Percentiles rank a stretch among this genome's conserved stretches.
Evolutionary conservation across 2,797 vertebrate species (phyloP).

Genomic region (Sorex maritimensis): DNA sequence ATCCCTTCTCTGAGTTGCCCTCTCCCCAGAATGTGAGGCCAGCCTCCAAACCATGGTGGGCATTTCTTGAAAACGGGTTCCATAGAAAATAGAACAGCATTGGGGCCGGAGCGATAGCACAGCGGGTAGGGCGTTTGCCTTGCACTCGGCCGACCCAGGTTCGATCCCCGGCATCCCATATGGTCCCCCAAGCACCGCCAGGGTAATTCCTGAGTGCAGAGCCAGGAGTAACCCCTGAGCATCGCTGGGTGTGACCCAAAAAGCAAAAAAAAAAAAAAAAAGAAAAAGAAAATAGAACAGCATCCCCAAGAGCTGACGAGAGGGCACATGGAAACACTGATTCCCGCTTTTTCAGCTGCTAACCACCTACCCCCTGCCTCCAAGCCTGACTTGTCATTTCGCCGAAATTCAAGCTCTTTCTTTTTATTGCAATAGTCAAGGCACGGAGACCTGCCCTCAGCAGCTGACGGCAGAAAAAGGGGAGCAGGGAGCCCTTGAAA

Average conservation of each 20-base stretch:
- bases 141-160: too few species aligned
- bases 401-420: not conserved
- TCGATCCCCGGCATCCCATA: too few species aligned
- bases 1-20: too few species aligned
- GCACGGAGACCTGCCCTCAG: not conserved
- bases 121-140: too few species aligned
- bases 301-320: not conserved
- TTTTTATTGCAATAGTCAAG: not conserved
- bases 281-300: not conserved
- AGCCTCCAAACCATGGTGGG: too few species aligned
- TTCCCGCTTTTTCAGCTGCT: not conserved
- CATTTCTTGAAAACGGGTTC: conserved; percentile 10
- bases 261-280: too few species aligned
- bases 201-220: too few species aligned
- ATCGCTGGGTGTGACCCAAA: too few species aligned
- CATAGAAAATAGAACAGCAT: not conserved
- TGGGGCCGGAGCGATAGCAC: too few species aligned
- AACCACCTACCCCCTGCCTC: not conserved
- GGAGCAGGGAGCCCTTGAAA: not conserved
- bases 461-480: not conserved
- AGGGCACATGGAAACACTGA: not conserved
- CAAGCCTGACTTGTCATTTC: not conserved
- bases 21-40: too few species aligned
- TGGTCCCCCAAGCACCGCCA: too few species aligned
- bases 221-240: too few species aligned